A percentile compares a stretch with the other conserved stretches of the same genome.
Conservation (phyloP, 2,797 vertebrate genomes). For the Rhinogobio ventralis region DNA sequence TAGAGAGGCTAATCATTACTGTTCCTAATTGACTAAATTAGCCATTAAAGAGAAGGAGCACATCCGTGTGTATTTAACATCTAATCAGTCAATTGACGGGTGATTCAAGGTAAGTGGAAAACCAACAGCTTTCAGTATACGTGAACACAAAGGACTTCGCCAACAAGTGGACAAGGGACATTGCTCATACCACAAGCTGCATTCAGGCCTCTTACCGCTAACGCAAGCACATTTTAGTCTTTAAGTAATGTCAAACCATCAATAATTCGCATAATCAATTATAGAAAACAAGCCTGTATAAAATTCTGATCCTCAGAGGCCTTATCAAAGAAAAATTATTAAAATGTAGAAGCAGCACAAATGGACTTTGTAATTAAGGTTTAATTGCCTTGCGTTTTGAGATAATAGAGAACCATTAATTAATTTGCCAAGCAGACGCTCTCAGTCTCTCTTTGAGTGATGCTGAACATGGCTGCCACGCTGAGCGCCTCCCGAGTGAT, state of each 20-base stretch:
- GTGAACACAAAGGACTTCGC: conserved; percentile 49
- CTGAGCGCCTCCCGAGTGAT: conserved; percentile 20
- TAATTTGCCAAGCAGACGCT: conserved; percentile 49
- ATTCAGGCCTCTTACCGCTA: neutral
- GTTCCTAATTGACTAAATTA: conserved; percentile 78
- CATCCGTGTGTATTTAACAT: conserved; percentile 73
- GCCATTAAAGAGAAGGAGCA: conserved; percentile 72
- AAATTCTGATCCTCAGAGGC: conserved; percentile 8
- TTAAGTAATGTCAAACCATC: conserved; percentile 1
- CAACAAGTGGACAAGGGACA: conserved; percentile 68
- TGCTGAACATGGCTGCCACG: conserved; percentile 35
- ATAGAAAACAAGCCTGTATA: conserved; percentile 1
- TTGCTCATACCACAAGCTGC: conserved; percentile 59
- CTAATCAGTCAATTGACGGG: conserved; percentile 61
- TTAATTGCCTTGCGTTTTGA: conserved; percentile 52
- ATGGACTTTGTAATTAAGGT: conserved; percentile 29
- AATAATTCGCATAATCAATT: conserved; percentile 23
- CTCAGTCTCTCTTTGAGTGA: conserved; percentile 28
- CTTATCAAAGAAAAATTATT: conserved; percentile 7
- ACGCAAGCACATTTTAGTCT: neutral
- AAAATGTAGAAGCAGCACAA: conserved; percentile 28
- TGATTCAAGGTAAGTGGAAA: conserved; percentile 64
- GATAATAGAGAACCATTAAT: conserved; percentile 53
- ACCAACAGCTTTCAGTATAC: conserved; percentile 62
- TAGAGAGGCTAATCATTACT: conserved; percentile 75